Evolutionary conservation across 2,888 invertebrate species (phyloP).

Genomic region (Trichopria drosophilae): DNA sequence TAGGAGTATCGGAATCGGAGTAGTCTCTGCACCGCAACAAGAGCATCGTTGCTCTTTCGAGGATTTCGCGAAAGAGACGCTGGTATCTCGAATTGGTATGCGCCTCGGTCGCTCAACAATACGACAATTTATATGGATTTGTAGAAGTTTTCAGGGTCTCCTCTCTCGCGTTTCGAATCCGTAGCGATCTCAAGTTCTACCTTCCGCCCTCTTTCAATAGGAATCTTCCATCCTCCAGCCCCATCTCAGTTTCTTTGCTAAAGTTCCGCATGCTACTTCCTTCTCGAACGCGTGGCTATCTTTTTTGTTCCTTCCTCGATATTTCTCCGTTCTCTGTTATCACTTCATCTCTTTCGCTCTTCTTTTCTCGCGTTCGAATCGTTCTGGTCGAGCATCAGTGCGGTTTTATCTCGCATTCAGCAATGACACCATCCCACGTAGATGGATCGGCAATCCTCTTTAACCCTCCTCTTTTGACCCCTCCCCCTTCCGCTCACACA

Average conservation of each 20-base stretch:
- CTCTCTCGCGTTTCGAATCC: slow-evolving; percentile 45
- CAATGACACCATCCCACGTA: slow-evolving; percentile 50
- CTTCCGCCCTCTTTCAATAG: slow-evolving; percentile 53
- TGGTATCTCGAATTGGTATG: slow-evolving; percentile 51
- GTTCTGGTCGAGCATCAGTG: slow-evolving; percentile 47
- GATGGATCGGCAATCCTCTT: slow-evolving; percentile 56
- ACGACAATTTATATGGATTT: slow-evolving; percentile 57
- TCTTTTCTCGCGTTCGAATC: slow-evolving; percentile 41
- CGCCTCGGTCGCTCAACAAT: slow-evolving; percentile 49
- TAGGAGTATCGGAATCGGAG: slow-evolving; percentile 22
- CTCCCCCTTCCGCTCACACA: slow-evolving; percentile 30
- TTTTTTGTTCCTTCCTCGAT: slow-evolving; percentile 30
- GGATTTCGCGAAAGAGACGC: slow-evolving; percentile 42
- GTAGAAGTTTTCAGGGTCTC: slow-evolving; percentile 48
- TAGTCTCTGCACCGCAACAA: slow-evolving; percentile 14
- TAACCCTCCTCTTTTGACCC: slow-evolving; percentile 42
- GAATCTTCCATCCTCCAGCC: slow-evolving; percentile 26
- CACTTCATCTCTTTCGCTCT: slow-evolving; percentile 36
- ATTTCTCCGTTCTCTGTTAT: slow-evolving; percentile 30
- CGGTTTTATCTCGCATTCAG: slow-evolving; percentile 53
- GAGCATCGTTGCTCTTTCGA: slow-evolving; percentile 38
- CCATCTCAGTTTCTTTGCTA: slow-evolving; percentile 7
- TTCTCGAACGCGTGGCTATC: slow-evolving; percentile 24
- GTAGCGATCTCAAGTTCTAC: slow-evolving; percentile 50
- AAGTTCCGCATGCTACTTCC: slow-evolving; percentile 26